Evolutionary conservation across 2,797 vertebrate species (phyloP), one percentile per base, ranked within the genome.

Genomic region (Cercopithecus hamlyni): DNA sequence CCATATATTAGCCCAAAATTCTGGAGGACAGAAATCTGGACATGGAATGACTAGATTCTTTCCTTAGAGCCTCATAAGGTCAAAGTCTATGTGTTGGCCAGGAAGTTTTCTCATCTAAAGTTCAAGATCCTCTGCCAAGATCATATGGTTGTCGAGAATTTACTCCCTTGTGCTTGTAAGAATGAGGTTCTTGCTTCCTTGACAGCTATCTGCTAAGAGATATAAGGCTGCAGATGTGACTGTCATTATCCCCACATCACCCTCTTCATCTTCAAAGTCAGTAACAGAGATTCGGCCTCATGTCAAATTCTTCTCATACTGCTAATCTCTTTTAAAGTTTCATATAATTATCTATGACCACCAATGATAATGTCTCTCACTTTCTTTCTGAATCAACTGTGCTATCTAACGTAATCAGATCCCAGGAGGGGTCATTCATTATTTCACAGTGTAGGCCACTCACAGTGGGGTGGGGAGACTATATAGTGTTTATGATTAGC

Each of bases 41-140:
- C 5, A 13, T 9, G 17, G 7, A 2, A n/a, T 50, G 12, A 1
- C 24, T 70, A 7, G 7, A 50, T 27, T 88, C 0, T 26, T 2
- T 48, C 15, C 30, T 39, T 1, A 17, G 33, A 9, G 13, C 14
- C 7, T 88, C 4, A 17, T 12, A n/a, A 48, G 13, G 9, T 11
- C 14, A 50, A 96, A 72, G 15, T 87, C 15, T 72, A 80, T 11
- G 45, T 58, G 6, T 33, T 36, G 17, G 4, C 4, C 39, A 30
- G 33, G 20, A 10, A 33, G 1, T 81, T 41, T 73, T 70, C 17
- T 88, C 6, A 61, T 22, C 10, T 73, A 39, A 19, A 48, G 3
- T 19, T 14, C 36, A 1, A 20, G 13, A 58, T 92, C 39, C 39
- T 58, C 39, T 90, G 55, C 58, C 27, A 13, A 61, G 15, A 4